Base-by-base conservation (phyloP, 2,113 vertebrate genomes). In the Psettodes erumei region DNA sequence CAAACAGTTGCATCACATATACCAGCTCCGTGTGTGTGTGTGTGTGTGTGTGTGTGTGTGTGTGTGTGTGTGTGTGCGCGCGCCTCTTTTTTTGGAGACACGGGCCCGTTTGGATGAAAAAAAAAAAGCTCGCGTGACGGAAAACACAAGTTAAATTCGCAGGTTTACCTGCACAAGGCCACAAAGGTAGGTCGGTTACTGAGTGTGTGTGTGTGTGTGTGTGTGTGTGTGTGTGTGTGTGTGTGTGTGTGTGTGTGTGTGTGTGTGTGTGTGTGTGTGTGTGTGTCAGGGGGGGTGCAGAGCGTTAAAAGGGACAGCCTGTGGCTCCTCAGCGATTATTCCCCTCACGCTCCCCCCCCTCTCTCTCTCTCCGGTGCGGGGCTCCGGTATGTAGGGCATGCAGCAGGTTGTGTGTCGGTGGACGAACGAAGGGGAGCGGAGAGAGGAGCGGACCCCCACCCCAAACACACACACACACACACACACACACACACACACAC, bases 351-450 rank as follows among this genome's bases (percentile, higher is more conserved):
- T 71, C 79, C 88, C 47, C 19, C 47, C 18, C n/a, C 45, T 48
- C 47, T 48, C 15, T n/a, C 47, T 48, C 47, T 23, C n/a, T 23
- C 83, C 87, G 77, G 79, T 80, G 53, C 71, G 51, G 79, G 79
- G 77, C 82, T 81, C 73, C 50, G 55, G 53, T 90, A 91, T 91
- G 86, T 92, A 91, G 92, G 92, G 90, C 91, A 89, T 84, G 91
- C 93, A 93, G 92, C 92, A 93, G 93, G 92, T 92, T 93, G 92
- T 86, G 91, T 86, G 89, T 88, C 70, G 84, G 68, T 77, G 84
- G 86, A 82, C 84, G 48, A 81, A 58, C 59, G 21, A 4, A 10
- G 25, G n/a, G n/a, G 50, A 53, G 51, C 51, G 27, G 25, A 12
- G 54, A 33, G 54, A 58, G 32, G 32, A 37, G n/a, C n/a, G n/a